Base-by-base conservation (phyloP, 2,888 invertebrate species). In the Therioaphis trifolii region DNA sequence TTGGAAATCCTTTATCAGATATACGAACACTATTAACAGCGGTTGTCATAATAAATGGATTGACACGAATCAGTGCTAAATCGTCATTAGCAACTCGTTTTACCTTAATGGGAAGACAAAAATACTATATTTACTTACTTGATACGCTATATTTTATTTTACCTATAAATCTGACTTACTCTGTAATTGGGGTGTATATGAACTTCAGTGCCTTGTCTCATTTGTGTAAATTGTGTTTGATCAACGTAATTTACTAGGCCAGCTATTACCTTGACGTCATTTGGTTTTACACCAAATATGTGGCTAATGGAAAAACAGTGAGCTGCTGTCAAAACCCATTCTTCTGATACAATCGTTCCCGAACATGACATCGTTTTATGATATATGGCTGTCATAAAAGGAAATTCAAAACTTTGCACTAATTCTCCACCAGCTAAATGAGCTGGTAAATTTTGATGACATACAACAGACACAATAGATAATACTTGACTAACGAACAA, bases 41-140 rank as follows among this genome's bases (percentile, higher is more conserved):
- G 0, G 15, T 18, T 9, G 58, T 84, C 46, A 84, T 69, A 29
- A 24, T 2, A 69, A 84, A 84, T 46, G 84, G 78, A 46, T 63
- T 77, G 14, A 84, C 78, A 24, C 46, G 52, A 29, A 77, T 68
- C 1, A 84, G 29, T 5, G 52, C 76, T 55, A 76, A 52, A 55
- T 84, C 76, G 14, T 84, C 61, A 40, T 84, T 84, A 4, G 84
- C 76, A 24, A 84, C 58, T 77, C 66, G 69, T 68, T 84, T 84
- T 12, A 76, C 68, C 84, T 84, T 15, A 40, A 79, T 68, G 18
- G 55, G 14, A 84, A n/a, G n/a, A 12, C 15, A 71, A 58, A 52
- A 29, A 2, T 1, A 15, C 29, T 27, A 14, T 18, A 79, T 69
- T 18, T 18, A 29, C 29, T 11, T 79, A 15, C 58, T 46, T 11